Base-by-base conservation (phyloP, 37 sponge, comb jelly and placozoan genomes). In the Oopsacas minuta region DNA sequence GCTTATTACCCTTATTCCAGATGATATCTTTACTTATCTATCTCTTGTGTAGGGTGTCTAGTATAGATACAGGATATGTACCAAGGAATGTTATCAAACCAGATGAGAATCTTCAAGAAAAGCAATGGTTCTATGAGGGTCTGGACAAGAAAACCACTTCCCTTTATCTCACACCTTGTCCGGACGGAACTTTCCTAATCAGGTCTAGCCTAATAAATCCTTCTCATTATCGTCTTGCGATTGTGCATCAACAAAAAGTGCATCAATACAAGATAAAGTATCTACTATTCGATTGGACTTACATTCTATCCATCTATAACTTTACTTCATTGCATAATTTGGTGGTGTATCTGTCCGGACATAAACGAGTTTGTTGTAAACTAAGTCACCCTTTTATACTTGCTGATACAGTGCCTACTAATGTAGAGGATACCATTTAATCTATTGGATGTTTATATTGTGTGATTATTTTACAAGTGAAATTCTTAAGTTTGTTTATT, bases 11-110 rank as follows among this genome's bases (percentile, higher is more conserved):
- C n/a, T n/a, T n/a, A n/a, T n/a, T n/a, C n/a, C n/a, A n/a, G n/a
- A n/a, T n/a, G n/a, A n/a, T n/a, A n/a, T n/a, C n/a, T n/a, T n/a
- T n/a, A n/a, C n/a, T n/a, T n/a, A n/a, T n/a, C n/a, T n/a, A n/a
- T n/a, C n/a, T n/a, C n/a, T n/a, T 42, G 8, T 42, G 49, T 42
- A 42, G 49, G 8, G 49, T 42, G 15, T 42, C 49, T 42, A 17
- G 12, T 15, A 42, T n/a, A 12, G 75, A 61, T n/a, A 61, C 30
- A 34, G 75, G 75, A 61, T 61, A 61, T n/a, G 75, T 61, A 25
- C 75, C 75, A 3, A 61, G 75, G 75, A 61, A 61, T 61, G 75
- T 61, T 5, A 61, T 61, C 28, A 61, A 61, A n/a, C 75, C 75
- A 34, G 30, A 61, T 61, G 75, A 61, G 75, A 12, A 61, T 61